Base-by-base conservation (phyloP, 2,113 vertebrate genomes). In the Trogon surrucura region DNA sequence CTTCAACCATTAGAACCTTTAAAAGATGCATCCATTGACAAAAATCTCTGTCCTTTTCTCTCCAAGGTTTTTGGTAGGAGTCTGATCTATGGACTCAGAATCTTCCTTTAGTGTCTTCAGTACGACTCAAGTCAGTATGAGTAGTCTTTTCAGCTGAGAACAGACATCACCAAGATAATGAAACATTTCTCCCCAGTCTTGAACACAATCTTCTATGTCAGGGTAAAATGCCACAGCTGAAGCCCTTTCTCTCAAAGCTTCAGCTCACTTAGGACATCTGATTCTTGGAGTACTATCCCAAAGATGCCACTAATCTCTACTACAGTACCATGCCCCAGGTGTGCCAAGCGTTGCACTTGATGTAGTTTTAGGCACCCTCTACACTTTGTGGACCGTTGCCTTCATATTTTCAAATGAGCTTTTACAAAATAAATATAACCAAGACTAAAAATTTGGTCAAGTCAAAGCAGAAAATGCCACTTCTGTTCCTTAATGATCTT, bases 391-490 rank as follows among this genome's bases (percentile, higher is more conserved):
- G 71, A 81, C 44, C 0, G 0, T 19, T 69, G 58, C 53, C 83
- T 78, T 95, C 64, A 58, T 51, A 56, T 77, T 89, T 87, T 92
- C 70, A 70, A 56, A 23, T 32, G n/a, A 89, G 54, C 30, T 72
- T 93, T 58, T 92, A 57, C 5, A 74, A 62, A 85, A 75, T 77
- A 21, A 53, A 66, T 67, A 47, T 30, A 54, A 32, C 16, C 32
- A 66, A 54, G 64, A 47, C 44, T 38, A 67, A 34, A 78, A 79
- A 47, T 26, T 64, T 18, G 85, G 66, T 83, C n/a, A 81, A 66
- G 21, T 73, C 56, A 94, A 92, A 90, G 80, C 57, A 91, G 77
- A 82, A 96, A 96, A 93, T 73, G 57, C 41, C 61, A 50, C 58
- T 75, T 71, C 51, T 86, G 16, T 72, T 88, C 82, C 80, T 73